Base-by-base conservation (phyloP, 2,113 vertebrate species). In the Sturnira hondurensis region DNA sequence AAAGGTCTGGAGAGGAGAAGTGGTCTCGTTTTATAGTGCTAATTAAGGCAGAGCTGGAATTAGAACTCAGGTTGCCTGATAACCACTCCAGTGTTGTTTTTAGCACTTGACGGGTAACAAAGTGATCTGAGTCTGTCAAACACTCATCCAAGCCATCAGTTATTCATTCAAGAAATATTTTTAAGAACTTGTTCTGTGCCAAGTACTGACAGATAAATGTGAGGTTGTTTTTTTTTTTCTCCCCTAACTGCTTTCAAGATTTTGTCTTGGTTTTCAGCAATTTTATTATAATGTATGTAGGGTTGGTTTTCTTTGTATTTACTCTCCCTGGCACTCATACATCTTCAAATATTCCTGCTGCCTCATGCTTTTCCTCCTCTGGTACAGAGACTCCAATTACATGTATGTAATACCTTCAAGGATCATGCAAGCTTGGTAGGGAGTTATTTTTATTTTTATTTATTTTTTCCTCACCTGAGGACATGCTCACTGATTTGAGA, bases 1-100 rank as follows among this genome's bases (percentile, higher is more conserved):
- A 17, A 67, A 33, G 56, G 22, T 86, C 47, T 50, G 38, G 71
- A 90, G 54, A 19, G n/a, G 65, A 77, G 77, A 82, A 43, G 38
- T 38, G 20, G 33, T 91, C 50, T 85, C 31, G 61, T 87, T 84
- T 85, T 36, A 43, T 15, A 17, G 17, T 67, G 87, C 68, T 86
- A n/a, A 93, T 78, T 77, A 86, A 93, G 20, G 28, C n/a, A 88
- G 86, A 63, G 82, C 89, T 81, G 91, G 33, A 81, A 61, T 73
- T 89, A 85, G 88, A 96, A 58, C 77, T 81, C 4, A 0, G 11
- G 31, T 58, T 58, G 86, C 93, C 71, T 65, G 85, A 83, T 31
- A 31, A 31, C 41, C 33, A 78, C 52, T n/a, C 45, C 68, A 54
- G 17, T 36, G 33, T 38, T 41, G 31, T 84, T 89, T 86, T 85